Percentiles rank a stretch among this genome's conserved stretches.
These are phyloP conservation scores for Ochropleura plecta DNA, from an alignment of 2,888 invertebrate species.

Conservation along the genomic window DNA sequence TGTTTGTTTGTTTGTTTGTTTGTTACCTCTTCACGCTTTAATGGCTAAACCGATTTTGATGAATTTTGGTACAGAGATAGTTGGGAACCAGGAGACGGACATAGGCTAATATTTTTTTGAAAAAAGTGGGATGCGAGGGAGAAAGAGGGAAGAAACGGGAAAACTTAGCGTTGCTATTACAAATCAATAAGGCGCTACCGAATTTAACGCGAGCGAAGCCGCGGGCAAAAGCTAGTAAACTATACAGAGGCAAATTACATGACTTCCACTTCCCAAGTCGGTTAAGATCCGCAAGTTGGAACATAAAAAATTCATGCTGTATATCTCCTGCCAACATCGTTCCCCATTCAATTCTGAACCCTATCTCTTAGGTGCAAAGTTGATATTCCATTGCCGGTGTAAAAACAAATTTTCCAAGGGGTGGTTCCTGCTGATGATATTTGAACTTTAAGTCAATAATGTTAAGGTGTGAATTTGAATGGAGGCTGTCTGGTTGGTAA, in stretches of 20 bases:
- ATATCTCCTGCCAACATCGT: slow-evolving; percentile 48
- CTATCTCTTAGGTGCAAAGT: slow-evolving; percentile 30
- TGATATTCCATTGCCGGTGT: slow-evolving; percentile 38
- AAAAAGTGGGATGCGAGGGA: too few relatives aligned
- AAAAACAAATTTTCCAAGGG: slow-evolving; percentile 24
- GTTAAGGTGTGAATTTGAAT: slow-evolving; percentile 41
- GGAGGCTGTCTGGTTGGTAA: slow-evolving; percentile 22
- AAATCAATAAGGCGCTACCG: too few relatives aligned
- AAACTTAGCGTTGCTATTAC: too few relatives aligned
- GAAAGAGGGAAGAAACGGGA: too few relatives aligned
- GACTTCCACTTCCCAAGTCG: slow-evolving; percentile 55
- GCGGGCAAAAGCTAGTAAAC: too few relatives aligned
- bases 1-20: too few relatives aligned
- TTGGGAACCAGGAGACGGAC: too few relatives aligned
- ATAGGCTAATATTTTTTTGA: too few relatives aligned
- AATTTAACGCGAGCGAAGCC: too few relatives aligned
- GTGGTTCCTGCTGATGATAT: slow-evolving; percentile 15
- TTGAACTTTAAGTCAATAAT: slow-evolving; percentile 37
- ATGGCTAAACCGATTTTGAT: too few relatives aligned
- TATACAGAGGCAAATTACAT: slow-evolving; percentile 50
- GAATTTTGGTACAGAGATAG: too few relatives aligned
- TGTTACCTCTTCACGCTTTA: too few relatives aligned
- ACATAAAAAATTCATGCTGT: slow-evolving; percentile 72
- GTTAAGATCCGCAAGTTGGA: slow-evolving; percentile 55
- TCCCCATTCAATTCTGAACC: slow-evolving; percentile 52